Evolutionary conservation across 2,113 vertebrate genomes (phyloP), one percentile per base, ranked within the genome.

Genomic region (Myodes glareolus): DNA sequence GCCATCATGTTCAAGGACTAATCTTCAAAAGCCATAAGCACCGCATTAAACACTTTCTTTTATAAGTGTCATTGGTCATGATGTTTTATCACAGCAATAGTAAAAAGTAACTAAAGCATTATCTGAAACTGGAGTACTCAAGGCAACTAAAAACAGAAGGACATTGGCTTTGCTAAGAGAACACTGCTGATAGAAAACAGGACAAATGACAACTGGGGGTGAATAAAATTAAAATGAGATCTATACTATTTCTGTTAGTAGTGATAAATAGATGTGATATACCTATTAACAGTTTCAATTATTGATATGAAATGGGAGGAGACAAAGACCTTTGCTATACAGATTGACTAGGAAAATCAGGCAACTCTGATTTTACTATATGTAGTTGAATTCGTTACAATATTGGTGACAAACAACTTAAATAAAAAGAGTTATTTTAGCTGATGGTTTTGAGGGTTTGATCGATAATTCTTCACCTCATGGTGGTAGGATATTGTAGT

Each of bases 121-220:
- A 81, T 72, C 68, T 67, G 81, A n/a, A 94, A 55, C 31, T 88
- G 25, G 55, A 50, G 2, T 33, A 14, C 16, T 70, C 73, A 73
- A 73, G 86, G 50, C 67, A 89, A 65, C 47, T 23, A 47, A 89
- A 94, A 81, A n/a, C 4, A 1, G 87, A 42, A 94, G 21, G 31
- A 65, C 39, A 31, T 33, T 85, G 61, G 27, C 14, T 86, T 86
- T 82, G 12, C 42, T 92, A 58, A 72, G 73, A 82, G 78, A 82
- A 73, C 23, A 68, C 87, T 87, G 91, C 47, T 42, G 42, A 93
- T 47, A 82, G 77, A 82, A 75, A 82, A 96, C 42, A 95, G 45
- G 67, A 47, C 91, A 47, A 91, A 87, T 65, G 68, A 75, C 19
- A 96, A 77, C 33, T 58, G 14, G 86, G 17, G 21, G 13, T 3